Base-by-base conservation (phyloP, 2,113 vertebrate genomes). In the Pollimyrus isidori region DNA sequence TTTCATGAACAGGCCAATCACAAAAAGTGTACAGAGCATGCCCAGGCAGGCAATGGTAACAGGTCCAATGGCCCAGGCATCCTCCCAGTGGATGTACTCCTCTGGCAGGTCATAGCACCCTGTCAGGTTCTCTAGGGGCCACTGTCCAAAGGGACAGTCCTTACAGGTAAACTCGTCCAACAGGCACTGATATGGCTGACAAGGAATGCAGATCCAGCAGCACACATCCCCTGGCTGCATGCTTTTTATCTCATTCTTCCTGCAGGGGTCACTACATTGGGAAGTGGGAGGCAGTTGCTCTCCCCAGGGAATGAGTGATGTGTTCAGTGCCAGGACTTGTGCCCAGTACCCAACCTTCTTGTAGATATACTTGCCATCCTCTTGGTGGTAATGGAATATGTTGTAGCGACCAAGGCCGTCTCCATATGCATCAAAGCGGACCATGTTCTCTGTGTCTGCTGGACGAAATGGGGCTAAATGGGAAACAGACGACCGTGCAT, bases 201-300 rank as follows among this genome's bases (percentile, higher is more conserved):
- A 99, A 10, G 98, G 96, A 85, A 98, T 99, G 92, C 98, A 99
- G 93, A 99, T 97, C 98, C 98, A 99, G 93, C 98, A 99, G 94
- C 98, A 99, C n/a, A 98, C 97, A 49, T 99, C 98, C 0, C 98
- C 98, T 0, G 98, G 98, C 93, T 99, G 98, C 96, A 98, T 97
- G 87, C 98, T 99, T 93, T 99, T 99, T 88, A 99, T 96, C 93
- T 99, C 98, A 0, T 99, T 98, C 94, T 97, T 98, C 92, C 94
- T 97, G 94, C 98, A 99, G 88, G 98, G 98, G 92, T 99, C 98
- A 0, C 98, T 99, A 93, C 98, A 99, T 94, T 99, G 98, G 17
- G 98, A 99, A 7, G 97, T 96, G 0, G 98, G 98, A 2, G 96
- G 93, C 1, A 93, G 92, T 0, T 92, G 91, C 0, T 94, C 94